Base-by-base conservation (phyloP, 2,888 invertebrate genomes). In the Lingula anatina region DNA sequence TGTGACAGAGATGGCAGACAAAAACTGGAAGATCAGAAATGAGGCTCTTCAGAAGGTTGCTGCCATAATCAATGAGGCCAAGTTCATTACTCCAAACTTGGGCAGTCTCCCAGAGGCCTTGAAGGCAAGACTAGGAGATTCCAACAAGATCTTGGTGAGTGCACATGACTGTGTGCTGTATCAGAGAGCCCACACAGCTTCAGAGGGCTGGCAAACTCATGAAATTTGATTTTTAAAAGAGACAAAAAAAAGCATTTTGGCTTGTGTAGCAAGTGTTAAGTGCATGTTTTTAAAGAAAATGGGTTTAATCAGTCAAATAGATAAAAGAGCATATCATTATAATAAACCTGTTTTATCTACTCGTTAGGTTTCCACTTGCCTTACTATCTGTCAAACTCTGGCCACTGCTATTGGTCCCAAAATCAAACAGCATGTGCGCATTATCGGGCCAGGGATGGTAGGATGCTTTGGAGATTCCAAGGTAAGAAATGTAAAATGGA, bases 61-160 rank as follows among this genome's bases (percentile, higher is more conserved):
- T 49, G 81, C 81, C 1, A 85, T 91, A 38, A 79, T 92, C 31
- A 82, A 79, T 20, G 89, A 86, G 46, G 86, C 89, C 0, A 86
- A 88, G 59, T 84, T 88, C 7, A 89, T 96, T 55, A 90, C 89
- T 62, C 80, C 89, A 0, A 85, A 85, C 18, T 81, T 96, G 37
- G 93, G 92, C 0, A 91, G 91, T 69, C 77, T 94, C 35, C 88
- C 91, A 0, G 85, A 87, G 46, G 87, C 88, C 0, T 75, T 96
- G 12, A 85, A 85, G 0, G 83, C 84, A 0, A 82, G 95, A 1
- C 79, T 95, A 18, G 79, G 86, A 0, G 96, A 96, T 73, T 91
- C 92, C 42, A 96, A 96, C 79, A 90, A 90, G 24, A 93, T 91
- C 76, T 84, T 96, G 57, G 76, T 75, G 50, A 56, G 70, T 56